A percentile compares a stretch with the other conserved stretches of the same genome.
Evolutionary conservation across 2,888 invertebrate genomes (phyloP).

Genomic region (Magallana nippona): DNA sequence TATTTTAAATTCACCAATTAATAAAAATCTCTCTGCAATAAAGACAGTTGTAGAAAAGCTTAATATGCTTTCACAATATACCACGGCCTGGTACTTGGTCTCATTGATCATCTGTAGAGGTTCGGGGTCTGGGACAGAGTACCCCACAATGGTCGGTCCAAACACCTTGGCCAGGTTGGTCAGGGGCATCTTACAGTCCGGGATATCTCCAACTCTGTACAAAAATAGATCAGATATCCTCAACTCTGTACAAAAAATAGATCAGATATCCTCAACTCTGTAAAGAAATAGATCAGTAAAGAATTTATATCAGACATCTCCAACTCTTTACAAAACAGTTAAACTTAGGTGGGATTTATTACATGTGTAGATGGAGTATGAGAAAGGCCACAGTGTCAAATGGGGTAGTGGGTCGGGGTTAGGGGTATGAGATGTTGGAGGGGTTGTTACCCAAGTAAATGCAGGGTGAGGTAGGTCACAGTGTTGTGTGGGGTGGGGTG

Average conservation of each 20-base stretch:
- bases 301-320: constrained; percentile 84
- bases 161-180: constrained; percentile 94
- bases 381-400: too few species aligned
- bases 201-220: constrained; percentile 88
- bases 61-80: constrained; percentile 48
- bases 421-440: too few species aligned
- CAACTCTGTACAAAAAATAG: constrained; percentile 85
- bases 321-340: constrained; percentile 86
- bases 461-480: too few species aligned
- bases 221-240: constrained; percentile 83
- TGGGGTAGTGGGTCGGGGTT: too few species aligned
- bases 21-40: too few species aligned
- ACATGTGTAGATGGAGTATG: too few species aligned
- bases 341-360: too few species aligned
- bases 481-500: too few species aligned
- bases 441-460: too few species aligned
- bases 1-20: too few species aligned
- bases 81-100: constrained; percentile 85
- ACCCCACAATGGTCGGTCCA: constrained; percentile 96
- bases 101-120: constrained; percentile 86
- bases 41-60: too few species aligned
- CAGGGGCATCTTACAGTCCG: constrained; percentile 94
- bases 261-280: constrained; percentile 87
- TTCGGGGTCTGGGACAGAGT: constrained; percentile 86
- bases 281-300: constrained; percentile 52